Conservation (phyloP, 2,797 vertebrate genomes). For the Simalia tracyae region DNA sequence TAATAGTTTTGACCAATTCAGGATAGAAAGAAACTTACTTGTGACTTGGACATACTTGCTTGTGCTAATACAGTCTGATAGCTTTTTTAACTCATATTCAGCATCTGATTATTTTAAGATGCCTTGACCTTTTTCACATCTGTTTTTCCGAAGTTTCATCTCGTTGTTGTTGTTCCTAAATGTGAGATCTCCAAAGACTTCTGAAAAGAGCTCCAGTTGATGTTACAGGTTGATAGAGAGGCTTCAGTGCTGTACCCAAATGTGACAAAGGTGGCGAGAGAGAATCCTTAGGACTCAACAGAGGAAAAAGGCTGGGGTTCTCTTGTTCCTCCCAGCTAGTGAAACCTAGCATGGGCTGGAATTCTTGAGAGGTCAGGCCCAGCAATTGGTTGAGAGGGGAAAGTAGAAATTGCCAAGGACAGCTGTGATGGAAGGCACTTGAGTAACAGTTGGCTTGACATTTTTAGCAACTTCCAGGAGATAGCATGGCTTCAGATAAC, state of each 20-base stretch:
- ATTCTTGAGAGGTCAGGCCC: background rate
- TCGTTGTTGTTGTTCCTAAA: background rate
- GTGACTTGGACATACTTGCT: background rate
- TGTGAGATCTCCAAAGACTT: background rate
- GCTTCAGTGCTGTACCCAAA: background rate
- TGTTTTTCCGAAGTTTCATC: background rate
- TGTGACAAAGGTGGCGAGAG: background rate
- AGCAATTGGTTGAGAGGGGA: background rate
- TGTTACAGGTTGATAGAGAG: background rate
- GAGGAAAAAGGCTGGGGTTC: background rate
- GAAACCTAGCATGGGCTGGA: background rate
- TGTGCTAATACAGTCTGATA: background rate
- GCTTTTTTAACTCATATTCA: background rate
- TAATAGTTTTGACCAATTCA: no score
- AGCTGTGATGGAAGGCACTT: background rate
- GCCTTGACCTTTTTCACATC: background rate
- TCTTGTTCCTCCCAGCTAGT: background rate
- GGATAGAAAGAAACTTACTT: no score
- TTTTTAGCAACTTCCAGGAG: background rate
- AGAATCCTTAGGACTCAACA: no score
- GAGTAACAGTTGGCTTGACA: background rate
- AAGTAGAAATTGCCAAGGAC: background rate
- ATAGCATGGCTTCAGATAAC: background rate
- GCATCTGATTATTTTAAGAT: background rate
- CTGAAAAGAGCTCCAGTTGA: background rate